Percentiles rank a stretch among this genome's conserved stretches.
Conservation (phyloP, 2,113 vertebrate genomes). For the Phaethornis superciliosus region DNA sequence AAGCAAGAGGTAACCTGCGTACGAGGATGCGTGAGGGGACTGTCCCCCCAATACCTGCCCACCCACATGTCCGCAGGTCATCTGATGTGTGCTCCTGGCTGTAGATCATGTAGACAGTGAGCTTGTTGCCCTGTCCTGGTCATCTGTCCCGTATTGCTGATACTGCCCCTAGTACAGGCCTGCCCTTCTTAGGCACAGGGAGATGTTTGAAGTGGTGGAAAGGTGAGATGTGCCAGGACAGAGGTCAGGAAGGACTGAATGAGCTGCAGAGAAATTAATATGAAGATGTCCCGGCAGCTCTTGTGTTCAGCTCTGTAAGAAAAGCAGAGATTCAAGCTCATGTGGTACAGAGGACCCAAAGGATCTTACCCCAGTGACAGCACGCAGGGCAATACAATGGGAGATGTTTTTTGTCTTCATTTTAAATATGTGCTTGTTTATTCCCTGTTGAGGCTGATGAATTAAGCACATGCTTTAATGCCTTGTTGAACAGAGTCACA, state of each 20-base stretch:
- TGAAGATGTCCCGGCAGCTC: neutral
- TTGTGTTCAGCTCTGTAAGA: conserved; percentile 15
- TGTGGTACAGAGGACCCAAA: neutral
- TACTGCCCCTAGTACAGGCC: neutral
- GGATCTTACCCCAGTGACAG: neutral
- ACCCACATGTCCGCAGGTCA: neutral
- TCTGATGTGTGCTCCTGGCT: neutral
- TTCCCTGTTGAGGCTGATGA: neutral
- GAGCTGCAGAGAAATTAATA: neutral
- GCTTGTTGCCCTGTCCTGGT: conserved; percentile 18
- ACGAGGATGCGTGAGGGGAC: conserved; percentile 60
- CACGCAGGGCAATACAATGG: neutral
- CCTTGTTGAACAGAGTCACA: neutral
- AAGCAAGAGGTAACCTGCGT: conserved; percentile 88
- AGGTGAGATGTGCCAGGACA: conserved; percentile 1
- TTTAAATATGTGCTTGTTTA: conserved; percentile 8
- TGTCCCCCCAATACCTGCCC: conserved; percentile 17
- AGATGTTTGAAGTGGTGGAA: conserved; percentile 21
- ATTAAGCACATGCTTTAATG: conserved; percentile 32
- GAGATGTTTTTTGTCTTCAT: neutral
- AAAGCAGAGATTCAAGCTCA: neutral
- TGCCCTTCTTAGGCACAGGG: neutral
- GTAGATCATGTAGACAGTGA: conserved; percentile 5
- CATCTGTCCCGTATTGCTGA: neutral
- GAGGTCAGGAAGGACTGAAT: neutral